Evolutionary conservation across 1,140 invertebrate genomes (phyloP).

Genomic region (Euschistus heros): DNA sequence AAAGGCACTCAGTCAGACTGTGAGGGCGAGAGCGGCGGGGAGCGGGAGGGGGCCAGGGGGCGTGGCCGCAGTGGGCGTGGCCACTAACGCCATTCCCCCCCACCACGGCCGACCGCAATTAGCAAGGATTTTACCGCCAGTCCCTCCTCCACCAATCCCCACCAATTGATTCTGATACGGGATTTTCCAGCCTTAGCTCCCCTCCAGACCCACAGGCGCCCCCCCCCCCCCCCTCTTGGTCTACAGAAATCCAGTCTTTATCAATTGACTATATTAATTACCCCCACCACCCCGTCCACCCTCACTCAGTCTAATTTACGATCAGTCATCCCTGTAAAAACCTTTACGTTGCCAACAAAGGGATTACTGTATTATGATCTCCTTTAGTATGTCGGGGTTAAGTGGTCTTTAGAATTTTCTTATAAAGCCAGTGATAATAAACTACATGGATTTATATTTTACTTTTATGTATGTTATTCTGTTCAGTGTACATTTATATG

Average conservation of each 20-base stretch:
- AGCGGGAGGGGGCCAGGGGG: not conserved
- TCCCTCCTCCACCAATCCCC: not conserved
- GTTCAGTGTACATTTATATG: too few relatives aligned
- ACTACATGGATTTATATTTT: too few relatives aligned
- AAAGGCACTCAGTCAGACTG: too few relatives aligned
- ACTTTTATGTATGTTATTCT: too few relatives aligned
- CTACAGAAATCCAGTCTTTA: not conserved
- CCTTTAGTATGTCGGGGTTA: too few relatives aligned
- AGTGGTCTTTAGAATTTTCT: too few relatives aligned
- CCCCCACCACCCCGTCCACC: not conserved
- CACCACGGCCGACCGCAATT: not conserved
- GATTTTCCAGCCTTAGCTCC: not conserved
- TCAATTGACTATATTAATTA: slow-evolving; percentile 7
- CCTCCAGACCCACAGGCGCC: not conserved
- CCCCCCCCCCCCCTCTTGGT: not conserved
- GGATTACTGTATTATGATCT: not conserved
- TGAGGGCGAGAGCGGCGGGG: too few relatives aligned
- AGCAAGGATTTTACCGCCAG: slow-evolving; percentile 2
- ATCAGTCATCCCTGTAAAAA: not conserved
- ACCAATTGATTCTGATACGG: slow-evolving; percentile 4
- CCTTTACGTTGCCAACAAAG: not conserved
- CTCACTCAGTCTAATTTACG: not conserved
- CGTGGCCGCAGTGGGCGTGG: not conserved
- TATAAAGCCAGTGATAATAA: too few relatives aligned
- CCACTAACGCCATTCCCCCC: not conserved